Evolutionary conservation across 2,113 vertebrate species (phyloP), one percentile per base, ranked within the genome.

Genomic region (Indri indri): DNA sequence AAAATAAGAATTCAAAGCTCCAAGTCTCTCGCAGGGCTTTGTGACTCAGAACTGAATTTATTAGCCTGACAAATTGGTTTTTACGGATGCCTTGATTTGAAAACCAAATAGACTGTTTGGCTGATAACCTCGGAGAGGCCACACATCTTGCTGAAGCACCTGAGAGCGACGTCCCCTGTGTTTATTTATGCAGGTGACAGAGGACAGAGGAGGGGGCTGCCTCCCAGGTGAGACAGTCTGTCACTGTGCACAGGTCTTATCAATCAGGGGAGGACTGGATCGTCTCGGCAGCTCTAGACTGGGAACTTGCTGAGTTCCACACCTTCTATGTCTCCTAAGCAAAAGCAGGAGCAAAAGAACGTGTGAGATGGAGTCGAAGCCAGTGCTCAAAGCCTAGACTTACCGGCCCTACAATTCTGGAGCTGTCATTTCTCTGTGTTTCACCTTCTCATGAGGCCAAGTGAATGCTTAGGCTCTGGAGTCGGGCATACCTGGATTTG

Each of bases 31-130:
- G 42, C 79, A 47, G 74, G 8, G 87, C 88, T 97, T 96, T 96
- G 95, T 96, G 95, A 96, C 83, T 95, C 84, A 85, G 83, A 94
- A 94, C 88, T 95, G 96, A 96, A 96, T 96, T 93, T 97, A 93
- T 98, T 97, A 97, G 95, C 86, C 80, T 97, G 92, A 97, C 96
- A 97, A 96, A 98, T 96, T 94, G 95, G 92, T 80, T 97, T 95
- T 97, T 88, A 92, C 70, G 97, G 92, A 97, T 95, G 93, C 73
- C 95, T 95, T 85, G 90, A 97, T 97, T 97, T 97, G 95, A 95
- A 98, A 97, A 93, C 90, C 92, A 96, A 98, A 97, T 96, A 89
- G 6, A 79, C 61, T 37, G 52, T 68, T 89, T 76, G 74, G 61
- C 57, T 81, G 94, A 87, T 97, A 96, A 96, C 89, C 80, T 97